Percentiles rank a stretch among this genome's conserved stretches.
These are phyloP conservation scores for Orius insidiosus DNA, from an alignment of 1,140 invertebrate species.

Conservation along the genomic window DNA sequence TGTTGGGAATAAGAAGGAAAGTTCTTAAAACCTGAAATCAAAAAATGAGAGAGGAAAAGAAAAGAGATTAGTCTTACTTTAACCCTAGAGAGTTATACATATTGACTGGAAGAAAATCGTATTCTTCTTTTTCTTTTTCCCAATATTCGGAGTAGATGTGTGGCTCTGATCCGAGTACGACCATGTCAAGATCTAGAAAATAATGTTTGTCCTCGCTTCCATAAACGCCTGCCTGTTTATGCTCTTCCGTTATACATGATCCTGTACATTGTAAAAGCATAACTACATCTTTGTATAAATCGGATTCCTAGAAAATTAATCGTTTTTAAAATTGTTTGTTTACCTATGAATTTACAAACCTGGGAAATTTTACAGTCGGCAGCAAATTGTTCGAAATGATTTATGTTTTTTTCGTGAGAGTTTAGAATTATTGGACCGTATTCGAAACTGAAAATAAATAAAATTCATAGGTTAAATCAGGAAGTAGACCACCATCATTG, in stretches of 20 bases:
- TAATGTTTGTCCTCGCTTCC: constrained; percentile 41
- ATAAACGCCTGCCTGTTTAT: constrained; percentile 33
- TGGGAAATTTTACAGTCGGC: constrained; percentile 25
- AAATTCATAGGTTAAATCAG: background rate
- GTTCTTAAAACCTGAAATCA: constrained; percentile 36
- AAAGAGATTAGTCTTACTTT: constrained; percentile 29
- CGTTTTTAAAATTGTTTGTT: too few species aligned
- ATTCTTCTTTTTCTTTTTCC: constrained; percentile 35
- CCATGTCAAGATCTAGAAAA: constrained; percentile 43
- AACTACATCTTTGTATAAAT: constrained; percentile 29
- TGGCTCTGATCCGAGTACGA: constrained; percentile 30
- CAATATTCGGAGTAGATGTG: constrained; percentile 34
- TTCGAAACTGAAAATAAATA: constrained; percentile 27
- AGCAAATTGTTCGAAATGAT: constrained; percentile 29
- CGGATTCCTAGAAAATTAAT: constrained; percentile 24
- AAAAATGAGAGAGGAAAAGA: background rate
- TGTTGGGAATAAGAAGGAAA: constrained; percentile 45
- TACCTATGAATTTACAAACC: too few species aligned
- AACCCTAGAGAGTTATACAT: constrained; percentile 36
- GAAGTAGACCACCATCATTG: too few species aligned
- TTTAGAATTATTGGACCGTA: constrained; percentile 32
- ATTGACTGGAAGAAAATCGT: constrained; percentile 33
- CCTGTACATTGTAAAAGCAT: constrained; percentile 31
- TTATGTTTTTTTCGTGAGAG: constrained; percentile 29
- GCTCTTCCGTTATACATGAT: constrained; percentile 40